A percentile compares a stretch with the other conserved stretches of the same genome.
Evolutionary conservation across 2,113 vertebrate genomes (phyloP).

Genomic region (Calonectris borealis): DNA sequence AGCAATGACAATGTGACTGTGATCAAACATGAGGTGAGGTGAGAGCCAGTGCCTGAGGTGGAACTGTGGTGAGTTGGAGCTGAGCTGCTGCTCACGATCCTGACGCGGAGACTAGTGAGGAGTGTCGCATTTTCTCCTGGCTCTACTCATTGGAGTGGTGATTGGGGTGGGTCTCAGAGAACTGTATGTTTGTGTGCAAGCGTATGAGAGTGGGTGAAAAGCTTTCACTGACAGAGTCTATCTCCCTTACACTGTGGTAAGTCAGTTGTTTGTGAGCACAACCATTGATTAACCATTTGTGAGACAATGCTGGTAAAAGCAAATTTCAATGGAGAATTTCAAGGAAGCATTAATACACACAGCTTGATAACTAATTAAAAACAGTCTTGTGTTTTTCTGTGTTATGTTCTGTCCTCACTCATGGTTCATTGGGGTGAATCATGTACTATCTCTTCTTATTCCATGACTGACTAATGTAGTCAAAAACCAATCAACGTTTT

Average conservation of each 20-base stretch:
- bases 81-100: background rate
- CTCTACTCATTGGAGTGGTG: background rate
- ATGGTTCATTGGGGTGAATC: background rate
- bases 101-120: background rate
- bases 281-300: background rate
- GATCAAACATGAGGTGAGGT: background rate
- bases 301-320: background rate
- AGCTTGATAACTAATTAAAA: background rate
- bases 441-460: background rate
- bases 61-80: background rate
- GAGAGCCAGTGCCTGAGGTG: background rate
- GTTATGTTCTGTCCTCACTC: background rate
- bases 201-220: background rate
- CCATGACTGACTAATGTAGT: background rate
- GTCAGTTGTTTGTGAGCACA: background rate
- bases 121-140: background rate
- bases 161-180: background rate
- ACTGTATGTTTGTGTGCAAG: background rate
- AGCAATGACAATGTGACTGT: background rate
- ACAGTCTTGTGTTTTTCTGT: background rate
- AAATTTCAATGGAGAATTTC: background rate
- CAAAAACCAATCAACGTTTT: background rate
- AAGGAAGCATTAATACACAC: background rate
- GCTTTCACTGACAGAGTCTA: background rate
- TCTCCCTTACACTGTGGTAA: background rate